Conservation (phyloP, 2,113 vertebrate species). For the Ifrita kowaldi region DNA sequence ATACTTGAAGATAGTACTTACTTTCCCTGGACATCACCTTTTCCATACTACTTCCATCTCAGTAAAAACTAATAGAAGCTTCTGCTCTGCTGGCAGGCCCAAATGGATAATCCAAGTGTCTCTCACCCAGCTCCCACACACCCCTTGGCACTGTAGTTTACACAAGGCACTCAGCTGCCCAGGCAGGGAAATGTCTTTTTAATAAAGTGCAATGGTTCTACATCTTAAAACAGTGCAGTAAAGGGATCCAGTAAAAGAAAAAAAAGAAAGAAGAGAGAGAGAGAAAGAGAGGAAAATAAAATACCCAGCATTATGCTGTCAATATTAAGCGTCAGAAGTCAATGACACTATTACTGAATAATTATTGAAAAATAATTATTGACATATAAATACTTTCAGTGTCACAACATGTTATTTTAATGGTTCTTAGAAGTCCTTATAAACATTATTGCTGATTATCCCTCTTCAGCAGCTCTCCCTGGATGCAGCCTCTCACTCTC, state of each 20-base stretch:
- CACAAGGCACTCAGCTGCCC: fast-evolving
- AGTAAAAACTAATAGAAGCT: background rate
- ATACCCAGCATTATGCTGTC: background rate
- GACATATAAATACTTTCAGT: background rate
- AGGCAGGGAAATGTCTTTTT: background rate
- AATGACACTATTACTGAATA: background rate
- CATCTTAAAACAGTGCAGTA: background rate
- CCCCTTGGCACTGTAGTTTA: fast-evolving
- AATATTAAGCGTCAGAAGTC: background rate
- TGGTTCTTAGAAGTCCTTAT: background rate
- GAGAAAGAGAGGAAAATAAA: too few relatives aligned
- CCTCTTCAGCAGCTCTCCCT: background rate
- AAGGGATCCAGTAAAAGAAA: background rate
- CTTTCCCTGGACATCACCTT: background rate
- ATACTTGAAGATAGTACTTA: background rate
- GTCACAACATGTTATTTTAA: background rate
- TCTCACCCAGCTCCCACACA: background rate
- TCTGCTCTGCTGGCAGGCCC: background rate
- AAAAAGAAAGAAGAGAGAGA: background rate
- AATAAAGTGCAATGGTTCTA: background rate
- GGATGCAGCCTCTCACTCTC: background rate
- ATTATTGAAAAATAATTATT: background rate
- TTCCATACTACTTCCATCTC: background rate
- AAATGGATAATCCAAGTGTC: background rate
- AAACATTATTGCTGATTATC: background rate